A percentile compares a stretch with the other conserved stretches of the same genome.
Evolutionary conservation across 53 echinoderm and acorn worm species (phyloP).

Genomic region (Echinometra lucunter): DNA sequence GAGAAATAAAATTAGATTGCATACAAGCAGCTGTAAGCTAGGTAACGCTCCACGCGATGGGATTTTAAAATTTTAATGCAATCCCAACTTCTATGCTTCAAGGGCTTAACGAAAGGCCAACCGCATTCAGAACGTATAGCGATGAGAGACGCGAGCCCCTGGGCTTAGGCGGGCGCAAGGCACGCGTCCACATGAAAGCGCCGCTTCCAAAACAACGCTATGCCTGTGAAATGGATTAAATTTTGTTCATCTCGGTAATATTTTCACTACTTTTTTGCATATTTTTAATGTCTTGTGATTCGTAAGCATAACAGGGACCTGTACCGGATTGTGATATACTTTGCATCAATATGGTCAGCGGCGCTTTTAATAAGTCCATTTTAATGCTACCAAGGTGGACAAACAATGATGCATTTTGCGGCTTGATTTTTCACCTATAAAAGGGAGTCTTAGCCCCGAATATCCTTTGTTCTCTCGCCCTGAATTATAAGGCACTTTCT

Average conservation of each 20-base stretch:
- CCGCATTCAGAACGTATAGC: background rate
- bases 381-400: background rate
- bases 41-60: background rate
- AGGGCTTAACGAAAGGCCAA: background rate
- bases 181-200: constrained; percentile 28
- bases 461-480: background rate
- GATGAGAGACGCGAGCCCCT: constrained; percentile 25
- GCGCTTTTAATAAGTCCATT: background rate
- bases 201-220: constrained; percentile 33
- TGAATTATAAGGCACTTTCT: background rate
- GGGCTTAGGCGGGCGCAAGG: constrained; percentile 31
- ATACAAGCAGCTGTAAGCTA: background rate
- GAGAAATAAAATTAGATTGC: constrained; percentile 23
- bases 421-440: constrained; percentile 33
- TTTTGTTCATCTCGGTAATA: background rate
- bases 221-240: constrained; percentile 27
- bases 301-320: background rate
- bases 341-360: constrained; percentile 17
- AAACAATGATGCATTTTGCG: constrained; percentile 16
- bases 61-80: constrained; percentile 34
- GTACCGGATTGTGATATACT: background rate
- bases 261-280: background rate
- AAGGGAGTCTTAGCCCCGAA: background rate
- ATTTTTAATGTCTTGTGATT: background rate
- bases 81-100: background rate